Conservation (phyloP, 2,113 vertebrate species). For the Corvus hawaiiensis region DNA sequence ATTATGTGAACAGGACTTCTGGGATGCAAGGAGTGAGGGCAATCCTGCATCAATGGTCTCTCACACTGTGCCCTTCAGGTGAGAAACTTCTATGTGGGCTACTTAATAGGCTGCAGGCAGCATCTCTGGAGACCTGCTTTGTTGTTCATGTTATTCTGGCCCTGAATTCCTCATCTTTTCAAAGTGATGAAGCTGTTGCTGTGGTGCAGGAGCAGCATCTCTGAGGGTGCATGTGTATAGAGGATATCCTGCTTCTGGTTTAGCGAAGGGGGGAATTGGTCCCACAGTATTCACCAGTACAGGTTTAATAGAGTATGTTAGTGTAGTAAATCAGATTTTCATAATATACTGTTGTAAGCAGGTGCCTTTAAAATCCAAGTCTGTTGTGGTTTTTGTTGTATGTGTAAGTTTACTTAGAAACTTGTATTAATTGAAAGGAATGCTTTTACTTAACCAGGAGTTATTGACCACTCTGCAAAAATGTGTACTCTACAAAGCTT, state of each 20-base stretch:
- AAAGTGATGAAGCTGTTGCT: background rate
- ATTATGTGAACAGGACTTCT: background rate
- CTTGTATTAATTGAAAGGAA: conserved; percentile 46
- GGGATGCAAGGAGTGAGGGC: background rate
- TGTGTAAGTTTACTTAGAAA: conserved; percentile 23
- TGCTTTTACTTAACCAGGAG: conserved; percentile 35
- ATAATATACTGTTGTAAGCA: background rate
- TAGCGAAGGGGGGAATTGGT: background rate
- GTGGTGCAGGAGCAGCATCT: background rate
- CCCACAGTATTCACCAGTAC: background rate
- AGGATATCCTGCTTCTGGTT: background rate
- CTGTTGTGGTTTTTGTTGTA: background rate
- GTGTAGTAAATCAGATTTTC: background rate
- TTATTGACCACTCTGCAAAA: conserved; percentile 55
- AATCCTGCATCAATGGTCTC: background rate
- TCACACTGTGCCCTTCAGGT: background rate
- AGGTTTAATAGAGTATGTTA: background rate
- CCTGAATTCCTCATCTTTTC: background rate
- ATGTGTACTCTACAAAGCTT: conserved; percentile 12
- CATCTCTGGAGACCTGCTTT: background rate
- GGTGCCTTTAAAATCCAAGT: background rate
- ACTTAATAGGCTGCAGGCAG: background rate
- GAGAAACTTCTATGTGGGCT: background rate
- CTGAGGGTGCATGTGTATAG: background rate
- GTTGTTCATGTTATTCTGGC: background rate